These are phyloP conservation scores for Linhomoeus sp. DNA, from an alignment of 2,888 invertebrate species.

Conservation along the genomic window DNA sequence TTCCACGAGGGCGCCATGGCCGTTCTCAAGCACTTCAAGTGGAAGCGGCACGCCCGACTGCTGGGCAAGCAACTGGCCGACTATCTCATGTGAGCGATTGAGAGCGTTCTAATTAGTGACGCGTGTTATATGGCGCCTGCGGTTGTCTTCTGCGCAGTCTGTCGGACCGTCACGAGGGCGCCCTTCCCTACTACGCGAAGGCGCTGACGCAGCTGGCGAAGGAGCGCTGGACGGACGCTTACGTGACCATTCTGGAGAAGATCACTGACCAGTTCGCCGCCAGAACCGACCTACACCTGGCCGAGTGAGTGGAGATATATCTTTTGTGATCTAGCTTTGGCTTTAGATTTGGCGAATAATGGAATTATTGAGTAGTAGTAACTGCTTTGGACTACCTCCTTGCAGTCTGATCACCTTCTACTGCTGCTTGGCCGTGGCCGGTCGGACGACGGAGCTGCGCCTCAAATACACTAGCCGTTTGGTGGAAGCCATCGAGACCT, in stretches of 20 bases:
- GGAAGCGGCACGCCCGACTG: conserved; percentile 1
- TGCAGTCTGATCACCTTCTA: not conserved
- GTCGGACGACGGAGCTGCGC: not conserved
- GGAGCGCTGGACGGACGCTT: not conserved
- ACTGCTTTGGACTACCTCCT: not conserved
- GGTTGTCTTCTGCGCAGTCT: not conserved
- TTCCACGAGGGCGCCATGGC: conserved; percentile 1
- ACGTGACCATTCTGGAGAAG: not conserved
- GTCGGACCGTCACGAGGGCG: not conserved
- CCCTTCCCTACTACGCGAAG: conserved; percentile 1
- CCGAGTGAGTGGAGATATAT: not conserved
- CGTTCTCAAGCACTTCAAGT: conserved; percentile 1
- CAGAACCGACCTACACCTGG: not conserved
- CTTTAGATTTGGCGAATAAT: too few relatives aligned
- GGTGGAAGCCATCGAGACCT: not conserved
- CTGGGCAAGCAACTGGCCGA: conserved; percentile 2
- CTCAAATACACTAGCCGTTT: not conserved
- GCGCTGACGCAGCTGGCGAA: not conserved
- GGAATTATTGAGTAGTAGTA: too few relatives aligned
- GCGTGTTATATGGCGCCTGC: not conserved
- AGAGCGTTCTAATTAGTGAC: not conserved
- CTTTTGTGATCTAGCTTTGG: too few relatives aligned
- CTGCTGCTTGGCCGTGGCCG: not conserved
- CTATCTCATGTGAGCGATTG: not conserved
- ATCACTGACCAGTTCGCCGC: not conserved